These are phyloP conservation scores for Amphiura filiformis DNA, from an alignment of 35 echinoderm and acorn worm species.

Conservation along the genomic window DNA sequence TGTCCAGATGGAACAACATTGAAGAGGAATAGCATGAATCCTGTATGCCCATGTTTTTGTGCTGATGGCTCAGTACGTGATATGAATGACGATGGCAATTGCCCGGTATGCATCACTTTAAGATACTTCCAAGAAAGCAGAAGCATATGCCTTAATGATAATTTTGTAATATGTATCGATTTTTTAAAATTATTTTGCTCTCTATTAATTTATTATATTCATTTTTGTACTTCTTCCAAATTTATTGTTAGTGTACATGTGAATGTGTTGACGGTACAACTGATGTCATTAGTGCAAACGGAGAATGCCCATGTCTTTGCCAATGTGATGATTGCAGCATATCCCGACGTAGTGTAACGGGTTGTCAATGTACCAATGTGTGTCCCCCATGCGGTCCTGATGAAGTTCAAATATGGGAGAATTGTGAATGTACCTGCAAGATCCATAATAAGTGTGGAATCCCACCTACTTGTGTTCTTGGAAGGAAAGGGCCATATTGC, in stretches of 20 bases:
- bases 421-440: background rate
- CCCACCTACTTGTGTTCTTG: constrained; percentile 8
- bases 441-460: background rate
- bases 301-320: background rate
- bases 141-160: no score
- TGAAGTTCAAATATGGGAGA: background rate
- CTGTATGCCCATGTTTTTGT: background rate
- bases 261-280: background rate
- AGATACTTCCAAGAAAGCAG: no score
- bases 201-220: no score
- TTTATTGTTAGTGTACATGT: background rate
- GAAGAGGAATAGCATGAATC: background rate
- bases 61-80: background rate
- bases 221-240: no score
- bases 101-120: background rate
- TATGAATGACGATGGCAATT: background rate
- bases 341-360: background rate
- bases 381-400: background rate
- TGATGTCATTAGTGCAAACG: background rate
- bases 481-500: background rate
- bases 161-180: no score
- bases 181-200: no score
- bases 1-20: background rate
- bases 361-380: background rate
- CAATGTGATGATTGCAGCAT: background rate